Evolutionary conservation across 2,113 vertebrate species (phyloP).

Genomic region (Ursus arctos): DNA sequence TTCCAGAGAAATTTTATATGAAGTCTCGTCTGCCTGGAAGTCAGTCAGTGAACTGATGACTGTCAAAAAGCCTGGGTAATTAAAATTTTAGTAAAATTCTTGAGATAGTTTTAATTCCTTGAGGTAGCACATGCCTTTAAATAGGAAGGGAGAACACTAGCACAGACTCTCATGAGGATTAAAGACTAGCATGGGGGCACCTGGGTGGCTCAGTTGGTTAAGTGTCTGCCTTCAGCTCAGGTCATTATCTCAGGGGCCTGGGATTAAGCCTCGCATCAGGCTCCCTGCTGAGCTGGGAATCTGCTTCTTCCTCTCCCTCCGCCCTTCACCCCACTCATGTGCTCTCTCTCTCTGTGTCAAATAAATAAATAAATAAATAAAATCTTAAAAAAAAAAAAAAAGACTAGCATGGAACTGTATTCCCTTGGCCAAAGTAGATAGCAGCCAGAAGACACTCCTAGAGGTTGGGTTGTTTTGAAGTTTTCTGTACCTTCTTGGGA

Average conservation of each 20-base stretch:
- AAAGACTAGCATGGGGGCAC: not conserved
- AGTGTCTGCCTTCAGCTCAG: no score
- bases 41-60: not conserved
- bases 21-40: not conserved
- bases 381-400: no score
- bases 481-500: not conserved
- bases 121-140: not conserved
- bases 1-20: conserved; percentile 12
- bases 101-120: not conserved
- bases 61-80: not conserved
- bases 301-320: no score
- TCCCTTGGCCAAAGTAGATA: not conserved
- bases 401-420: not conserved
- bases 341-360: no score
- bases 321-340: no score
- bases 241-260: no score
- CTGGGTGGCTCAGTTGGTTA: no score
- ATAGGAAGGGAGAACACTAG: not conserved
- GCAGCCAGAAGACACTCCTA: not conserved
- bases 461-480: not conserved
- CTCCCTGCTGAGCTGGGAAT: no score
- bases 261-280: no score
- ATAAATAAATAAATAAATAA: no score
- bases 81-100: conserved; percentile 30
- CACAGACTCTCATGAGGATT: not conserved